Evolutionary conservation across 1,140 invertebrate species (phyloP).

Genomic region (Babylonia areolata): DNA sequence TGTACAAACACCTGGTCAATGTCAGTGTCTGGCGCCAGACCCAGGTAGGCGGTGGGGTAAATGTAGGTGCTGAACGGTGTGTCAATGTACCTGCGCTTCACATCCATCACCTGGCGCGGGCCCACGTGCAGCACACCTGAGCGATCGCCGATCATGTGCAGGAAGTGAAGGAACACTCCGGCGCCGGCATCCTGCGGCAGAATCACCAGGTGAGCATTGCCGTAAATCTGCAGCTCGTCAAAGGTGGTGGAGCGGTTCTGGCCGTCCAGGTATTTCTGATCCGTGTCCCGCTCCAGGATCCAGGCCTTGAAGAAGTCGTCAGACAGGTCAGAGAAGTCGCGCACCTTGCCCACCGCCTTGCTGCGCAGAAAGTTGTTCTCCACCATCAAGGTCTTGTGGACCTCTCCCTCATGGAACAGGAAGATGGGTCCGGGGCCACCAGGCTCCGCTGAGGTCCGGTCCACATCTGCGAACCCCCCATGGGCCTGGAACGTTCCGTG

Average conservation of each 20-base stretch:
- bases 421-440: slow-evolving; percentile 65
- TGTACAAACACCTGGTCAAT: slow-evolving; percentile 62
- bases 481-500: slow-evolving; percentile 58
- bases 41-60: slow-evolving; percentile 62
- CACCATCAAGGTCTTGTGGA: slow-evolving; percentile 60
- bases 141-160: slow-evolving; percentile 66
- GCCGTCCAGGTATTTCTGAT: slow-evolving; percentile 53
- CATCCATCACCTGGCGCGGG: slow-evolving; percentile 61
- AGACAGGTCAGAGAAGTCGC: slow-evolving; percentile 56
- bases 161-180: slow-evolving; percentile 58
- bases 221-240: slow-evolving; percentile 65
- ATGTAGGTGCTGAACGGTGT: slow-evolving; percentile 67
- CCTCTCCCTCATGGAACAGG: slow-evolving; percentile 57
- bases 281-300: slow-evolving; percentile 58
- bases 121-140: slow-evolving; percentile 63
- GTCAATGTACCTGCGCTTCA: slow-evolving; percentile 58
- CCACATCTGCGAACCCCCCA: slow-evolving; percentile 49
- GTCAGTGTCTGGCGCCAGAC: slow-evolving; percentile 64
- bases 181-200: slow-evolving; percentile 51
- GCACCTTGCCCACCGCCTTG: slow-evolving; percentile 52
- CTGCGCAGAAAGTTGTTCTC: slow-evolving; percentile 57
- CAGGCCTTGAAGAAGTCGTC: slow-evolving; percentile 67
- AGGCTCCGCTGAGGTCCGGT: slow-evolving; percentile 41
- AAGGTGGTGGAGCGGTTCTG: slow-evolving; percentile 58
- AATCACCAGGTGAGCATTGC: slow-evolving; percentile 64